Evolutionary conservation across 2,888 invertebrate species (phyloP), one percentile per base, ranked within the genome.

Genomic region (Helleia helle): DNA sequence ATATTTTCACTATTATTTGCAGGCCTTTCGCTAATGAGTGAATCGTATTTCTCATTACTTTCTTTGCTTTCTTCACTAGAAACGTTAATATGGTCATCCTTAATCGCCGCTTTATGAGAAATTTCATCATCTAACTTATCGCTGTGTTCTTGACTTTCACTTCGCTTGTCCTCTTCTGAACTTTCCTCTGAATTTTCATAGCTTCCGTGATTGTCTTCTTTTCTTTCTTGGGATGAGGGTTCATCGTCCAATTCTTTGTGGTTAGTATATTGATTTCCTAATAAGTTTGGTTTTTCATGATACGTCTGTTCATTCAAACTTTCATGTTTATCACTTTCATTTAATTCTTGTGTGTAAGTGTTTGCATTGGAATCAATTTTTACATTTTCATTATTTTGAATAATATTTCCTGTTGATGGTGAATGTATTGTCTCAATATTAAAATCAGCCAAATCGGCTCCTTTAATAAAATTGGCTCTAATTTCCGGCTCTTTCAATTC

Each of bases 351-450:
- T n/a, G n/a, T n/a, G n/a, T n/a, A n/a, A n/a, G n/a, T n/a, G n/a
- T 36, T 34, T 46, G 24, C 42, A 36, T 7, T 48, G 29, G 13
- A 27, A 36, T n/a, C 49, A 41, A 13, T 40, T 44, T 44, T 44
- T 36, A 37, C 50, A 13, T 28, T 47, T 11, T 43, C 38, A 31
- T 41, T 40, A 34, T 42, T 46, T 26, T 17, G 25, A 24, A 47
- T 22, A 12, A 12, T 17, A 8, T 11, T 34, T 8, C 18, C 18
- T 12, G 34, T 11, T 11, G 7, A 40, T 26, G 50, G 44, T 34
- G 38, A 39, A 36, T 81, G 81, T 25, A 65, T 48, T 1, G 77
- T 73, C 57, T 75, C 65, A 39, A 80, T 71, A 38, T 70, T 68
- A 44, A 74, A 80, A 55, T 80, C 69, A 26, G 77, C 79, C 55